Evolutionary conservation across 2,888 invertebrate species (phyloP), one percentile per base, ranked within the genome.

Genomic region (Pocota personata): DNA sequence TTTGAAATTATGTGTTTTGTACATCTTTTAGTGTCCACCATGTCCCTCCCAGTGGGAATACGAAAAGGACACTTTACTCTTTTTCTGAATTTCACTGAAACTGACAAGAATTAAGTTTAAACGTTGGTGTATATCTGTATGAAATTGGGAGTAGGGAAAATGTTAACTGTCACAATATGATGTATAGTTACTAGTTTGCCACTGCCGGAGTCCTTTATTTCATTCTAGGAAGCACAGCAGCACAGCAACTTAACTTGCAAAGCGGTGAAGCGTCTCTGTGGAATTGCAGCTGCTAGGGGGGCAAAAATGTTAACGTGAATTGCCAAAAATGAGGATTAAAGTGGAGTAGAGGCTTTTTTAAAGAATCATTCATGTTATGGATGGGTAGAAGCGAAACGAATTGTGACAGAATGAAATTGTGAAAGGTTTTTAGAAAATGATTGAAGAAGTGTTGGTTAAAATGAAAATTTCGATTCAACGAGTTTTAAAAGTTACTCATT

Each of bases 91-190:
- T 30, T 16, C 57, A 48, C 55, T 64, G 57, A 37, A 50, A 67
- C 43, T 67, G 76, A 50, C 77, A 67, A 40, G 32, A 77, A 67
- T 60, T 67, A 66, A 58, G 50, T 8, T 60, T 60, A 40, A 19
- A 30, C 32, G 27, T 7, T n/a, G 8, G 5, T 43, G 35, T 43
- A 19, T 19, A 19, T 48, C 19, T 24, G 4, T 40, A 40, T 40
- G 40, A 14, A n/a, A 32, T 32, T 12, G 14, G 19, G 64, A 40
- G 19, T 1, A 16, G 58, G 48, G 30, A n/a, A 30, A 57, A 35
- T 57, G 32, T 46, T 71, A 71, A 58, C 46, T 71, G 71, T 71
- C 71, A 58, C n/a, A 46, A 24, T 46, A 58, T 58, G 71, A 71
- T 71, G 71, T 58, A 71, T 71, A 43, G 71, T 35, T 19, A n/a